These are phyloP conservation scores for Batillaria attramentaria DNA, from an alignment of 1,140 invertebrate species.

Conservation along the genomic window DNA sequence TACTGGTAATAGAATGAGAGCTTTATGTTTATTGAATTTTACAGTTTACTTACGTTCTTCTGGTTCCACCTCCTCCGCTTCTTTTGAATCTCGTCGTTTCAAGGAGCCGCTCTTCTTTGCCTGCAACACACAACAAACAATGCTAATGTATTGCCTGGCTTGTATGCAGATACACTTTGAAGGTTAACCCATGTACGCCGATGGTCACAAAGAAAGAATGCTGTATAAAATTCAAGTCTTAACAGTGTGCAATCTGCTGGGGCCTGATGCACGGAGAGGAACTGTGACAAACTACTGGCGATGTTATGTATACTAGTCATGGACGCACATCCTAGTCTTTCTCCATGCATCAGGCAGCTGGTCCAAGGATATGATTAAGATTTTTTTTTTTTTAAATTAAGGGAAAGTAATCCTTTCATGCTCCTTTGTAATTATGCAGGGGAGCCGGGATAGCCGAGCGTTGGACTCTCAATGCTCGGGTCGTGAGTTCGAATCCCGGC, in stretches of 20 bases:
- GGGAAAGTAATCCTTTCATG: too few relatives aligned
- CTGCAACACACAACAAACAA: slow-evolving; percentile 39
- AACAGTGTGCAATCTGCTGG: not conserved
- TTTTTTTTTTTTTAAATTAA: too few relatives aligned
- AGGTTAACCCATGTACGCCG: not conserved
- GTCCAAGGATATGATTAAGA: too few relatives aligned
- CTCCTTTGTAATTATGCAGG: too few relatives aligned
- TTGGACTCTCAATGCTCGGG: too few relatives aligned
- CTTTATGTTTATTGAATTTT: too few relatives aligned
- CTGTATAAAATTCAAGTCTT: not conserved
- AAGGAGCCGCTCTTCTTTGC: slow-evolving; percentile 58
- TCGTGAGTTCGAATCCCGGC: too few relatives aligned
- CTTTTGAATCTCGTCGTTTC: slow-evolving; percentile 54
- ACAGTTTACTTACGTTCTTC: slow-evolving; percentile 39
- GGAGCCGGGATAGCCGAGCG: too few relatives aligned
- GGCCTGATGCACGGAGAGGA: not conserved
- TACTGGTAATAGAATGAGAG: too few relatives aligned
- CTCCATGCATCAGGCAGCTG: too few relatives aligned
- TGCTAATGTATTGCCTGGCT: not conserved
- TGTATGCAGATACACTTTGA: not conserved
- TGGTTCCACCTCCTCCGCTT: slow-evolving; percentile 45
- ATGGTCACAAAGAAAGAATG: not conserved
- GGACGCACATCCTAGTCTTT: too few relatives aligned
- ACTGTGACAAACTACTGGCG: not conserved
- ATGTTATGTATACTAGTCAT: too few relatives aligned